Percentiles rank a stretch among this genome's conserved stretches.
Evolutionary conservation across 2,113 vertebrate genomes (phyloP).

Genomic region (Vanacampus margaritifer): DNA sequence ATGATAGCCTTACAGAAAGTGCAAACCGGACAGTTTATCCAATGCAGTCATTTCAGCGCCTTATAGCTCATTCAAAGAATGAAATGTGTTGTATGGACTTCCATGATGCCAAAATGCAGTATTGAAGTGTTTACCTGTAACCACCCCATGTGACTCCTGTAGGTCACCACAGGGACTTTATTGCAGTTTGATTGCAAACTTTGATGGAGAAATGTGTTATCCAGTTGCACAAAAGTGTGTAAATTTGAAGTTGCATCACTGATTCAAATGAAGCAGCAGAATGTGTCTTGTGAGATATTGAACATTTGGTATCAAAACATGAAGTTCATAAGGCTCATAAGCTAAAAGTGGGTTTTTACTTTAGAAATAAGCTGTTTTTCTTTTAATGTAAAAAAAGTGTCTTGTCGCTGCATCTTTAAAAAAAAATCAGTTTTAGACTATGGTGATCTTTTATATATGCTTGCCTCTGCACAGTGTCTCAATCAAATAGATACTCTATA

Average conservation of each 20-base stretch:
- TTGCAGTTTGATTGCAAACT: conserved; percentile 12
- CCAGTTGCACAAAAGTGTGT: conserved; percentile 17
- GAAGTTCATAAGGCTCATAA: too few species aligned
- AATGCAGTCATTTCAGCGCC: conserved; percentile 66
- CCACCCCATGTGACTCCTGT: conserved; percentile 17
- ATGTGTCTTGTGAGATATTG: conserved; percentile 22
- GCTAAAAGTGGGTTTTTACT: too few species aligned
- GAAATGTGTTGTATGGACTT: conserved; percentile 53
- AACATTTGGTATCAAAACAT: conserved; percentile 22
- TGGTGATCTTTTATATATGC: too few species aligned
- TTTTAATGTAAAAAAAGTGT: too few species aligned
- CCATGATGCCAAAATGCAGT: conserved; percentile 66
- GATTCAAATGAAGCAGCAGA: conserved; percentile 11
- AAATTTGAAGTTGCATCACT: conserved; percentile 9
- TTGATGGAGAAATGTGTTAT: conserved; percentile 11
- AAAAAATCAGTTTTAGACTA: too few species aligned
- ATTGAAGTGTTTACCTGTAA: conserved; percentile 49
- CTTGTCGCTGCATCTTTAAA: too few species aligned
- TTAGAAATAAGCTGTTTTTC: too few species aligned
- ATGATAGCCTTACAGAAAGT: conserved; percentile 60
- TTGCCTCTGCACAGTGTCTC: too few species aligned
- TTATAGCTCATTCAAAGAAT: conserved; percentile 53
- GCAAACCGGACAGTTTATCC: conserved; percentile 30
- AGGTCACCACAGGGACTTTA: conserved; percentile 11
- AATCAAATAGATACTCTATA: too few species aligned